Evolutionary conservation across 2,888 invertebrate species (phyloP).

Genomic region (Emesis russula): DNA sequence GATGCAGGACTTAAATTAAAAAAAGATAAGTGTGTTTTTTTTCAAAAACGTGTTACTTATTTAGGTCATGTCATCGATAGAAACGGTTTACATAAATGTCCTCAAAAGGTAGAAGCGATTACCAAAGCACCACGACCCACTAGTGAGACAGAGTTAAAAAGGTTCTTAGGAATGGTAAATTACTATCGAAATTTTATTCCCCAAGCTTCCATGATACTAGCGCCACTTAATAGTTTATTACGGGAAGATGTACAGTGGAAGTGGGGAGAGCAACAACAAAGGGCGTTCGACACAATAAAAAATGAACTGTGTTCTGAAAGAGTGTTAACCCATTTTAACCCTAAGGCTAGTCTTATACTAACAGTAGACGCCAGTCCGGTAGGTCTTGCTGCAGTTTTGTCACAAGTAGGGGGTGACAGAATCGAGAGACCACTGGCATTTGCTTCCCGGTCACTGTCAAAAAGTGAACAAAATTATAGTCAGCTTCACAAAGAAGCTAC

Average conservation of each 20-base stretch:
- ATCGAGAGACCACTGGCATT: conserved; percentile 77
- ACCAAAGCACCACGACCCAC: conserved; percentile 71
- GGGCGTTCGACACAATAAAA: conserved; percentile 31
- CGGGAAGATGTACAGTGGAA: conserved; percentile 55
- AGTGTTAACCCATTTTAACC: conserved; percentile 51
- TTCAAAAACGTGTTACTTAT: conserved; percentile 71
- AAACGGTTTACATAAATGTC: conserved; percentile 64
- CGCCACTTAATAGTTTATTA: conserved; percentile 77
- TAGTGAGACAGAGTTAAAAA: conserved; percentile 73
- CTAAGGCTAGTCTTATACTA: conserved; percentile 45
- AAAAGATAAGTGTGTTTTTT: conserved; percentile 73
- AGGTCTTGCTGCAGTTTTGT: conserved; percentile 59
- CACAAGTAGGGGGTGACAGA: conserved; percentile 48
- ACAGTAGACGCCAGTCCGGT: conserved; percentile 63
- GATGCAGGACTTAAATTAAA: conserved; percentile 63
- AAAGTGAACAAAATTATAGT: conserved; percentile 74
- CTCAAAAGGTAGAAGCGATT: conserved; percentile 84
- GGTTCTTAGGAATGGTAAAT: conserved; percentile 85
- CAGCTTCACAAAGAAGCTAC: conserved; percentile 70
- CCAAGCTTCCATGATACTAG: conserved; percentile 71
- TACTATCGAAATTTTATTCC: conserved; percentile 87
- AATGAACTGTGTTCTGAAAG: conserved; percentile 38
- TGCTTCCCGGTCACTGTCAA: conserved; percentile 81
- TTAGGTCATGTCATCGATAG: conserved; percentile 79
- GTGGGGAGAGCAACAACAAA: conserved; percentile 36